Percentiles rank a stretch among this genome's conserved stretches.
phyloP scores from a whole-genome alignment of 2,113 vertebrate species.

The Austrofundulus limnaeus region DNA sequence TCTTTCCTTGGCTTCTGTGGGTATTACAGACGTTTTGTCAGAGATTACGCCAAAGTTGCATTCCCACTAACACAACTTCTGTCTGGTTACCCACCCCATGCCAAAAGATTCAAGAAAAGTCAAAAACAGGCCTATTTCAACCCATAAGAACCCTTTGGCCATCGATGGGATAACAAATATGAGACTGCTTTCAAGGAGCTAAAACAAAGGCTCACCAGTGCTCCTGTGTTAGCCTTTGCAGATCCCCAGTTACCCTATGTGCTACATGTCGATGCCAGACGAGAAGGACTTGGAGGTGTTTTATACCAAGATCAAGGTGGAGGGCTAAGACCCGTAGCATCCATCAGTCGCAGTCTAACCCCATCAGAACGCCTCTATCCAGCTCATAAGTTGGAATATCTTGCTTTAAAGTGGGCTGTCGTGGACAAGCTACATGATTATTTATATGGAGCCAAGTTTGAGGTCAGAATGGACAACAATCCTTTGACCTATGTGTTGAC shows the following conservation, averaged over 20 bases:
- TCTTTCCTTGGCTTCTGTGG: slow-evolving; percentile 21
- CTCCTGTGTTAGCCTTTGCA: background rate
- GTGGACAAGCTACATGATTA: too few species aligned
- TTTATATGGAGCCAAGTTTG: too few species aligned
- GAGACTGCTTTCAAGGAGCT: background rate
- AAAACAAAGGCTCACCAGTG: background rate
- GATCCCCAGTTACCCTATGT: background rate
- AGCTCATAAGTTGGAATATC: too few species aligned
- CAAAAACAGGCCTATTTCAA: background rate
- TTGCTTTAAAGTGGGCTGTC: too few species aligned
- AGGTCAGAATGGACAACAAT: too few species aligned
- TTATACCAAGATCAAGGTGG: background rate
- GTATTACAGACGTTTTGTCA: slow-evolving; percentile 5
- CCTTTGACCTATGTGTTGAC: too few species aligned
- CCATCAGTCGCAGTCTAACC: background rate
- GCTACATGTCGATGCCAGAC: background rate
- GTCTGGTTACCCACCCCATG: background rate
- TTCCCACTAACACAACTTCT: background rate
- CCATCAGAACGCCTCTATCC: background rate
- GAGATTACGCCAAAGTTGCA: background rate
- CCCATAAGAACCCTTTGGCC: background rate
- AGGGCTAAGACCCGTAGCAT: background rate
- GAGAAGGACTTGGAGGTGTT: background rate
- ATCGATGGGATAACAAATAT: background rate
- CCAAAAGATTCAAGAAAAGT: background rate